Evolutionary conservation across 2,113 vertebrate species (phyloP), one percentile per base, ranked within the genome.

Genomic region (Amphiprion percula): DNA sequence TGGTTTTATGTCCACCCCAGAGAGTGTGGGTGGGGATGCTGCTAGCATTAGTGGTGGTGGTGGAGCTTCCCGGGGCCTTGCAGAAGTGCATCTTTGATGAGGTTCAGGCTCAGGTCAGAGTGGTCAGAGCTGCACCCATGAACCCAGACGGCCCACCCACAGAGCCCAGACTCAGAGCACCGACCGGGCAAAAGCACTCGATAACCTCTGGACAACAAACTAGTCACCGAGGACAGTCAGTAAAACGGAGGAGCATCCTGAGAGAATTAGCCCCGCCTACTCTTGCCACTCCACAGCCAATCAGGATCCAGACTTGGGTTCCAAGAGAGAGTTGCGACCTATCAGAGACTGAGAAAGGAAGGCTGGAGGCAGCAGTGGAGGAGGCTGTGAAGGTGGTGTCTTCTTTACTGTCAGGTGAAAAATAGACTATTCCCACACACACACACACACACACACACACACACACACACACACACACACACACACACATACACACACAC

Each of bases 301-400:
- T 96, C 74, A 93, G 94, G 77, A 94, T 96, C 61, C 83, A 39
- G 28, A 92, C 67, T 44, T 95, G 94, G 95, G 84, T 85, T 24
- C 44, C 70, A 1, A 68, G 15, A 60, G 91, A 93, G 69, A 92
- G 82, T 21, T 41, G 44, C 6, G 7, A 4, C 55, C 82, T 94
- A 24, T 87, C 87, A 6, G 77, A 80, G 19, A 10, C 33, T 17
- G 93, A 95, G 85, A 85, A 49, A 41, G 23, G 39, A 23, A 90
- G 82, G 58, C 65, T 95, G 74, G 77, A 82, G 37, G 44, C 68
- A 19, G 93, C 94, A 0, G 59, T 95, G 47, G 82, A 77, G 16
- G 90, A 93, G 33, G 94, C 94, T 19, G 87, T 93, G 55, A 83
- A 49, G 52, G 68, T 10, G 19, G 86, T 94, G 61, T 91, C 94